A percentile compares a stretch with the other conserved stretches of the same genome.
Conservation (phyloP, 2,113 vertebrate species). For the Platysteira castanea region DNA sequence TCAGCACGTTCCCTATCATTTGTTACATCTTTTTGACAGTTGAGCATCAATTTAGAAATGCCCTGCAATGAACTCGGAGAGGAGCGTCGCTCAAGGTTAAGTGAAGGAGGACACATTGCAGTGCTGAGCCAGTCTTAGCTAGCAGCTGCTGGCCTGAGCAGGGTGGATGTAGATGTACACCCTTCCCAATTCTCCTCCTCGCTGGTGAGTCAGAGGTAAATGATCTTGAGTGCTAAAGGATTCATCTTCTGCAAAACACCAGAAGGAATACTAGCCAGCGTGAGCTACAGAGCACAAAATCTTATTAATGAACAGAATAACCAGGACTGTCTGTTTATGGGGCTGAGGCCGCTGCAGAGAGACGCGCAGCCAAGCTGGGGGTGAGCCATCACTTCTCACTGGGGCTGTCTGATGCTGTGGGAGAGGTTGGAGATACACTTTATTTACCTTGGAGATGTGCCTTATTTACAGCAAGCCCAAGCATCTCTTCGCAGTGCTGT, state of each 20-base stretch:
- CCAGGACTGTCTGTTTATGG: background rate
- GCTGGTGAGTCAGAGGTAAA: background rate
- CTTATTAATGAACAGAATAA: background rate
- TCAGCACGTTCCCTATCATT: constrained; percentile 30
- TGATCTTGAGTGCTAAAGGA: background rate
- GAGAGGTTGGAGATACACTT: background rate
- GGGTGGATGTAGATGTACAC: background rate
- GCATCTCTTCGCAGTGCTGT: background rate
- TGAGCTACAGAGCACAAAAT: background rate
- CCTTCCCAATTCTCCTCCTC: background rate
- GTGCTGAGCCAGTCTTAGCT: background rate
- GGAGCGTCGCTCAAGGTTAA: background rate
- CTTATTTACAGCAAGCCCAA: background rate
- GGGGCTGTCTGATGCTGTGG: background rate
- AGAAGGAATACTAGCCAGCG: background rate
- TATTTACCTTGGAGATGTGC: background rate
- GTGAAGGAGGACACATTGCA: background rate
- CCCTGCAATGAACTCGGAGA: background rate
- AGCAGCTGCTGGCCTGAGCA: background rate
- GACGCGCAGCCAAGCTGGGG: rapidly evolving
- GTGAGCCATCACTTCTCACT: background rate
- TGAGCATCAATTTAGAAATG: constrained; percentile 10
- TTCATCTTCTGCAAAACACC: background rate
- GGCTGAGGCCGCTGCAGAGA: background rate
- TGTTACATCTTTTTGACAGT: constrained; percentile 43